Percentiles rank a stretch among this genome's conserved stretches.
These are phyloP conservation scores for Chrysodeixis includens DNA, from an alignment of 2,888 invertebrate species.

Conservation along the genomic window DNA sequence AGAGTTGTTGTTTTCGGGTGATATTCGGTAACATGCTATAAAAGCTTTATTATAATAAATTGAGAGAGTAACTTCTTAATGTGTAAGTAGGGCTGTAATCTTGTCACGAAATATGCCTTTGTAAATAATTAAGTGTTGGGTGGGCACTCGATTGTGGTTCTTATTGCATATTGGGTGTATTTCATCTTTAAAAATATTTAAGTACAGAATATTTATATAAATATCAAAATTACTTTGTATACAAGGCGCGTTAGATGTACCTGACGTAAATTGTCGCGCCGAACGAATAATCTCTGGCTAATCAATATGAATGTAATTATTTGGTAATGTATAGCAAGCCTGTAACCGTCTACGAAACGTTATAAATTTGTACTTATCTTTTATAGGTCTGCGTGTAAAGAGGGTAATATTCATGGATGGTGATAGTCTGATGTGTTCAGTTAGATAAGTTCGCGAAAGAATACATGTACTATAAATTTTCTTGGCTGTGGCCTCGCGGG, in stretches of 20 bases:
- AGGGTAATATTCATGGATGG: conserved; percentile 50
- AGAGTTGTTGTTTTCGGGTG: background rate
- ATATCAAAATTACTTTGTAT: conserved; percentile 28
- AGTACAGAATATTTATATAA: conserved; percentile 19
- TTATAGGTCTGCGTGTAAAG: conserved; percentile 38
- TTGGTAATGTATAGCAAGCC: conserved; percentile 18
- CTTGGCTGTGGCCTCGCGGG: conserved; percentile 28
- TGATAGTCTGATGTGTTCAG: conserved; percentile 66
- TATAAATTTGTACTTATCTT: conserved; percentile 53
- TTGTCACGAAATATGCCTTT: conserved; percentile 50
- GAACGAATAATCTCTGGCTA: conserved; percentile 33
- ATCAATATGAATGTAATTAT: conserved; percentile 30
- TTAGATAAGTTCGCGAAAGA: conserved; percentile 57
- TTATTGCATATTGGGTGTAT: conserved; percentile 1
- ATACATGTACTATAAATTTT: conserved; percentile 42
- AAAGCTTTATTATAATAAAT: conserved; percentile 28
- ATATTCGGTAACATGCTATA: conserved; percentile 10
- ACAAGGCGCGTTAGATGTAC: conserved; percentile 52
- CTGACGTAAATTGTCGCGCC: conserved; percentile 47
- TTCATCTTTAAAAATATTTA: conserved; percentile 17
- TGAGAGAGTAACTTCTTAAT: conserved; percentile 19
- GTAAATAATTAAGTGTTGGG: conserved; percentile 49
- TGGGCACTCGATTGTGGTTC: conserved; percentile 39
- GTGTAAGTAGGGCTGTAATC: conserved; percentile 22
- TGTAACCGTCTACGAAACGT: conserved; percentile 18